Conservation (phyloP, 2,113 vertebrate species). For the Phrynocephalus versicolor region DNA sequence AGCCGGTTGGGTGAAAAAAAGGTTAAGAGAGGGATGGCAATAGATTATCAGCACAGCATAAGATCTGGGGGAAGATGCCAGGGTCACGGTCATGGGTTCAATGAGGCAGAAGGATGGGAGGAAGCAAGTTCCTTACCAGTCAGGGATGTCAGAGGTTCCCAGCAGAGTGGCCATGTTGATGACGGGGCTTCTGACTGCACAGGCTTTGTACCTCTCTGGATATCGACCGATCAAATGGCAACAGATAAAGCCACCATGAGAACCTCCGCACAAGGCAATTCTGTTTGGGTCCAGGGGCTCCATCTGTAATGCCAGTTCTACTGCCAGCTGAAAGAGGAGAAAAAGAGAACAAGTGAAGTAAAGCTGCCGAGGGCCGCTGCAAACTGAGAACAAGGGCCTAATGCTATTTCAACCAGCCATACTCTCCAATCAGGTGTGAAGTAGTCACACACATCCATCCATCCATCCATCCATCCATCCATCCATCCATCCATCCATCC, state of each 20-base stretch:
- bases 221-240: conserved; percentile 82
- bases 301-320: conserved; percentile 57
- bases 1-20: background rate
- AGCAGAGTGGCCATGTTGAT: conserved; percentile 81
- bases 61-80: background rate
- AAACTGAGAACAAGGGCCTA: background rate
- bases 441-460: too few relatives aligned
- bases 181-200: conserved; percentile 81
- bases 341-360: background rate
- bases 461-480: too few relatives aligned
- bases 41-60: rapidly evolving
- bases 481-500: too few relatives aligned
- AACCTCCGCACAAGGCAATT: conserved; percentile 82
- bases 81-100: background rate
- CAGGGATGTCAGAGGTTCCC: conserved; percentile 84
- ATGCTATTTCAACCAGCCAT: background rate
- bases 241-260: conserved; percentile 84
- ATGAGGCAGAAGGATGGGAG: background rate
- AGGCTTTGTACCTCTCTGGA: conserved; percentile 79
- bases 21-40: rapidly evolving
- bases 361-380: background rate
- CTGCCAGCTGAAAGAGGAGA: conserved; percentile 37
- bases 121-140: conserved; percentile 76
- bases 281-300: conserved; percentile 72
- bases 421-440: too few relatives aligned